Base-by-base conservation (phyloP, 2,113 vertebrate genomes). In the Ochotona curzoniae region DNA sequence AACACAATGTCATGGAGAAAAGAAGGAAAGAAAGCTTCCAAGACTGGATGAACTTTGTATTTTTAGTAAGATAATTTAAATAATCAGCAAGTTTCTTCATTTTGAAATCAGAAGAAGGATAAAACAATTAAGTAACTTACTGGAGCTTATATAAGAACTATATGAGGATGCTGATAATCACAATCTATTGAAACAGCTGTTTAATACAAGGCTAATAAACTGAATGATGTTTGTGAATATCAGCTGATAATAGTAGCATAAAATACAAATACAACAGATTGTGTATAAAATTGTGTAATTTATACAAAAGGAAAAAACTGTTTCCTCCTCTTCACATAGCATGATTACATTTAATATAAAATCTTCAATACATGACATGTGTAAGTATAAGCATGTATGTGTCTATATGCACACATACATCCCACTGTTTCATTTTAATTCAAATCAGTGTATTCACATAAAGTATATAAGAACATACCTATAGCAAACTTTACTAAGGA, bases 51-150 rank as follows among this genome's bases (percentile, higher is more conserved):
- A 20, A 64, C 8, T 74, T 63, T 18, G 35, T 14, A 30, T 85
- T 94, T 84, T 88, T 35, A 84, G 69, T 75, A 87, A 78, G 15
- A 54, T 87, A 12, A 71, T 88, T 88, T 91, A 12, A 21, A 7
- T 57, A 82, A 10, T 81, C 57, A 73, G 57, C 32, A 89, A 38
- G 21, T 80, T 83, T 89, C 17, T 75, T 90, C 69, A 71, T 67
- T 91, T 91, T 81, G 64, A 91, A 91, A 76, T 87, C 76, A 32
- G 5, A 94, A 91, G 64, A 76, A 76, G 7, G 17, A 84, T 83
- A 69, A 2, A 78, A 83, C 38, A 44, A n/a, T 87, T 78, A 78
- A 90, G 35, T 47, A 81, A 49, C 54, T 84, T 80, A 73, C 75
- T 91, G 15, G 20, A 88, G 7, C 35, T 83, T 6, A 80, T 26